Base-by-base conservation (phyloP, 1,140 invertebrate genomes). In the Polyergus mexicanus region DNA sequence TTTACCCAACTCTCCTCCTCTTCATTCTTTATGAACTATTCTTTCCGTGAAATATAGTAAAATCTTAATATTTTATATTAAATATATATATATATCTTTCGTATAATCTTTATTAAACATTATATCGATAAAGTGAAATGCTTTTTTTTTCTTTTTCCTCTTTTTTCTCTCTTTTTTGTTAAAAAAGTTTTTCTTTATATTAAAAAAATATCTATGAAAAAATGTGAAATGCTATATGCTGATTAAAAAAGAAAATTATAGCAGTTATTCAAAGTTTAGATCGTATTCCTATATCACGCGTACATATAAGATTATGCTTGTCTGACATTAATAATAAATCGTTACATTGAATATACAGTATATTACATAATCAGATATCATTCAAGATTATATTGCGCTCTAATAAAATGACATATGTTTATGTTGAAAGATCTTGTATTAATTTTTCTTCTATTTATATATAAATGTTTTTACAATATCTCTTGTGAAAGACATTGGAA, bases 71-170 rank as follows among this genome's bases (percentile, higher is more conserved):
- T 54, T 69, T 58, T 6, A 44, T 41, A 41, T 54, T 38, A 44
- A 38, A 51, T 47, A 47, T 51, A 63, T 47, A 47, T 51, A 63
- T n/a, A 63, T n/a, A 54, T 38, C n/a, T 71, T 28, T 71, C 22
- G 22, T 58, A 51, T 51, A 41, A 69, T 25, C 19, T n/a, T 41
- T 71, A 56, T 22, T 19, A 10, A 41, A 19, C 19, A 35, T 13
- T 54, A 19, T 41, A 80, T 69, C 32, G 13, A 66, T 19, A 25
- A 28, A 58, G n/a, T 32, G 38, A 76, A 35, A 44, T 35, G 6
- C 4, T 68, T 22, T 41, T n/a, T 13, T 10, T 44, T 28, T 2
- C 5, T 11, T 62, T 44, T 13, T 44, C 13, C 16, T 13, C 16
- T 3, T 4, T 16, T 51, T 4, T 51, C 0, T 10, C 3, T 51